These are phyloP conservation scores for Saxidomus purpurata DNA, from an alignment of 1,140 invertebrate genomes.

Conservation along the genomic window DNA sequence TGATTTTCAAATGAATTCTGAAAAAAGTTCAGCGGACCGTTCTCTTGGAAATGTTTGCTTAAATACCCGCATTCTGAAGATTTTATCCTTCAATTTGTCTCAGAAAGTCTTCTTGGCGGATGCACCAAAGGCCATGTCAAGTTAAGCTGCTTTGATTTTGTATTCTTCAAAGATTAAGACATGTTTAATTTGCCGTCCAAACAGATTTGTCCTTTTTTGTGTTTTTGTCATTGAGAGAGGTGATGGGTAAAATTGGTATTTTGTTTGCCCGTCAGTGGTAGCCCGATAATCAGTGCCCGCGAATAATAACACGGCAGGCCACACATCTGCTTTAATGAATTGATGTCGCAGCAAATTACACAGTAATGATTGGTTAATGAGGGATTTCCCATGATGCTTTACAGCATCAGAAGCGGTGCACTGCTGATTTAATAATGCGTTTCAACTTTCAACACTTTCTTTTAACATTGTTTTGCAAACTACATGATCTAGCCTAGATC, in stretches of 20 bases:
- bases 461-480: neutral
- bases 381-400: constrained; percentile 55
- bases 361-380: constrained; percentile 68
- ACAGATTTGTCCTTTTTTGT: constrained; percentile 57
- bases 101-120: neutral
- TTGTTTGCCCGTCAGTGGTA: constrained; percentile 56
- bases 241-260: constrained; percentile 64
- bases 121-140: constrained; percentile 12
- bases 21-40: no score
- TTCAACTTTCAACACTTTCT: constrained; percentile 33
- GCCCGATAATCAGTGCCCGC: constrained; percentile 40
- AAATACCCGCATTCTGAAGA: neutral
- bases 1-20: no score
- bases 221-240: constrained; percentile 35
- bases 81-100: neutral
- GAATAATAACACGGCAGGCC: constrained; percentile 41
- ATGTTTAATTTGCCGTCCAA: constrained; percentile 62
- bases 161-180: constrained; percentile 44
- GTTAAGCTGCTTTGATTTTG: constrained; percentile 42
- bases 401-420: constrained; percentile 12
- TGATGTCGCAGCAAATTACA: constrained; percentile 64
- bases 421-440: constrained; percentile 30
- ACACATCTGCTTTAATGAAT: constrained; percentile 66
- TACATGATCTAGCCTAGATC: neutral
- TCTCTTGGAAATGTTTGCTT: neutral